Percentiles rank a stretch among this genome's conserved stretches.
Evolutionary conservation across 2,888 invertebrate species (phyloP).

Genomic region (Megamerina dolium): DNA sequence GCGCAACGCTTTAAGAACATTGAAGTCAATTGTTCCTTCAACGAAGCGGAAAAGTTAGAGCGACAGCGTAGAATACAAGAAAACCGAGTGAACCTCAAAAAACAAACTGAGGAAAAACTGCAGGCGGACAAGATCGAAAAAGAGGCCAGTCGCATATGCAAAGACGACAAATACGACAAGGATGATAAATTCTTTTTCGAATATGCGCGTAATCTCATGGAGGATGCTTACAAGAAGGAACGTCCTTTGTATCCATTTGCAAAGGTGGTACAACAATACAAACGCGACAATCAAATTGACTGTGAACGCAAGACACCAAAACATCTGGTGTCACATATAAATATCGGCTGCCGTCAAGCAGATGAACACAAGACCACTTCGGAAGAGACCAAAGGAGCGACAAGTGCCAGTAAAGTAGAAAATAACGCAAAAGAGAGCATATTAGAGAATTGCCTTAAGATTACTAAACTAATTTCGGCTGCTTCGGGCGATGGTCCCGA

Average conservation of each 20-base stretch:
- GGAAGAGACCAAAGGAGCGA: too few species aligned
- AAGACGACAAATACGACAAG: conserved; percentile 22
- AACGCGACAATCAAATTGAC: conserved; percentile 33
- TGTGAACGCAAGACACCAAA: conserved; percentile 29
- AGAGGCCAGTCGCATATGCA: conserved; percentile 16
- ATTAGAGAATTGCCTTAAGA: conserved; percentile 24
- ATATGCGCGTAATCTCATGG: conserved; percentile 34
- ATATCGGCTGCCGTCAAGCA: conserved; percentile 27
- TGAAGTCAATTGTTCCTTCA: conserved; percentile 29
- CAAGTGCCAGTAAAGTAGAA: too few species aligned
- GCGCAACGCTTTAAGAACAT: conserved; percentile 37
- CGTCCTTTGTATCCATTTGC: conserved; percentile 41
- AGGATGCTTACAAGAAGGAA: conserved; percentile 34
- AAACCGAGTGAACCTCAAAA: conserved; percentile 29
- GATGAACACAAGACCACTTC: neutral
- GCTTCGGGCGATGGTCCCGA: conserved; percentile 15
- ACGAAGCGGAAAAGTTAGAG: conserved; percentile 28
- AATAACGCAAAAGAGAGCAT: conserved; percentile 13
- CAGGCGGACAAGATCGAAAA: conserved; percentile 20
- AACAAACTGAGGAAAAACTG: conserved; percentile 31
- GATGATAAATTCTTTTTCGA: conserved; percentile 42
- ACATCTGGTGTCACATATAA: conserved; percentile 38
- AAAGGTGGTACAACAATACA: conserved; percentile 35
- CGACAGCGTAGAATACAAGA: conserved; percentile 27
- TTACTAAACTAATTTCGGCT: conserved; percentile 20